Base-by-base conservation (phyloP, 2,888 invertebrate species). In the Eupithecia centaureata region DNA sequence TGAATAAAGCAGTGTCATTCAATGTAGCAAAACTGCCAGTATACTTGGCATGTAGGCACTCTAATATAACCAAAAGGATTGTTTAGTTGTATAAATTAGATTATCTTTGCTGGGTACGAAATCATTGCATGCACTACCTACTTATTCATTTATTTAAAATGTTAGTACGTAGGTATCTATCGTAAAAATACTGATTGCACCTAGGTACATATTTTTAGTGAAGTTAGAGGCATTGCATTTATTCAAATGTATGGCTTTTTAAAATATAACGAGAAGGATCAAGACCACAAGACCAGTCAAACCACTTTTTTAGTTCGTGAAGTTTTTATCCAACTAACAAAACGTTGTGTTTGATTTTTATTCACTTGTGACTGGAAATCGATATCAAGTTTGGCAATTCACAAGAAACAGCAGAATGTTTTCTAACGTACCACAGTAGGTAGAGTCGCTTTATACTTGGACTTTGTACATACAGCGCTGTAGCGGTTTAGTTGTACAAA, bases 391-490 rank as follows among this genome's bases (percentile, higher is more conserved):
- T 18, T 47, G 22, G 1, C 47, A 47, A 47, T 47, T 22, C 47
- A 47, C 18, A 47, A 4, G 3, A 18, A 18, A 22, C 22, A 18
- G 42, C 42, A 18, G 12, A 47, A 47, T 12, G 8, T 42, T 42
- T 47, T 22, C 2, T 47, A 47, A 47, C 47, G n/a, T 47, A 47
- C 47, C 47, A 22, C 12, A 22, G 22, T 47, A n/a, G n/a, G 47
- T 47, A 47, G 18, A 22, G 47, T 22, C 12, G 22, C 47, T 47
- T 47, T 47, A 2, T 42, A 42, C 22, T 47, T 47, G 47, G 47
- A 47, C 47, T 47, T 47, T 22, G 47, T 12, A 42, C 22, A 10
- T 7, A 56, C 64, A 73, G 72, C 70, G 72, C 70, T 70, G 22
- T 15, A 70, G 35, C n/a, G 32, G 65, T 71, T 73, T 51, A 59